Evolutionary conservation across 2,113 vertebrate species (phyloP).

Genomic region (Chloroceryle aenea): DNA sequence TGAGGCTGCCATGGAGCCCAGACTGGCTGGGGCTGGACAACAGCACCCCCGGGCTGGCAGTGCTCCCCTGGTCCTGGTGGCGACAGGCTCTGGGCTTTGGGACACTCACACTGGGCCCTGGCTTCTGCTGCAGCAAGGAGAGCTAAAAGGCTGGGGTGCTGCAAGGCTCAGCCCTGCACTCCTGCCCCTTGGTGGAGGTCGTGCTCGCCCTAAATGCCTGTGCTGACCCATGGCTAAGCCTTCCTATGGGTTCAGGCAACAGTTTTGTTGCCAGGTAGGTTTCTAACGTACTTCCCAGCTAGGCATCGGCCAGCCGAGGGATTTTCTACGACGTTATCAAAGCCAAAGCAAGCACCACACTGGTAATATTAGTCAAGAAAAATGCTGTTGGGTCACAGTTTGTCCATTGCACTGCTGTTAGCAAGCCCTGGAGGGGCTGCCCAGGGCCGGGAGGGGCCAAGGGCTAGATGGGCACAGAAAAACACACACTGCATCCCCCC

Average conservation of each 20-base stretch:
- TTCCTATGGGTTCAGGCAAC: background rate
- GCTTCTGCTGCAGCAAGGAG: background rate
- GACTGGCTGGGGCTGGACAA: background rate
- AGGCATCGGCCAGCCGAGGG: background rate
- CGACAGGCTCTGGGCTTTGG: background rate
- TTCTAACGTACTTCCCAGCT: background rate
- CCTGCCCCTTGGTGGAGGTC: fast-evolving
- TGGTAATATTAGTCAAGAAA: background rate
- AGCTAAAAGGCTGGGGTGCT: background rate
- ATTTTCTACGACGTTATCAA: background rate
- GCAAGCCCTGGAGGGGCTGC: background rate
- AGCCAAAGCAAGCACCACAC: background rate
- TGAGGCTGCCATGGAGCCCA: fast-evolving
- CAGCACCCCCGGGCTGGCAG: fast-evolving
- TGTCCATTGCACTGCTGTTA: background rate
- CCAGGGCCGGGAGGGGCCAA: fast-evolving
- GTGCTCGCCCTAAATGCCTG: fast-evolving
- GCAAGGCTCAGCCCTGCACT: background rate
- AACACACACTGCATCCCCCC: fast-evolving
- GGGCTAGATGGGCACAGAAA: background rate
- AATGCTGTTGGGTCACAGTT: background rate
- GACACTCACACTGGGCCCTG: background rate
- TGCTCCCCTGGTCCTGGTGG: background rate
- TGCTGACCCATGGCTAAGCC: background rate
- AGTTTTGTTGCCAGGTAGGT: background rate